Base-by-base conservation (phyloP, 2,113 vertebrate genomes). In the Psophia crepitans region DNA sequence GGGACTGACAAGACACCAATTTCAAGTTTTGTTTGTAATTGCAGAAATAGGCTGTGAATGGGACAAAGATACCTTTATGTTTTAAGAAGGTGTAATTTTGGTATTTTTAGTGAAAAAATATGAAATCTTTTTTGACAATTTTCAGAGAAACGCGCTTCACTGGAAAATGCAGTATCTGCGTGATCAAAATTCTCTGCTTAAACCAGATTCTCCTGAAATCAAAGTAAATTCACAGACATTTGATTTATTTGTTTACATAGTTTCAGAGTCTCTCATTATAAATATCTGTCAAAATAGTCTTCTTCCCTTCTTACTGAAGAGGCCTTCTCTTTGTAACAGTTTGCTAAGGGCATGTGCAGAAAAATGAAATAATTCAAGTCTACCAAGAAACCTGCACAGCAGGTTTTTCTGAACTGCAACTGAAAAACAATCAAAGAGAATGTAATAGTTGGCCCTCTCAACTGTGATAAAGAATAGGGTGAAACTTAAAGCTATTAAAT, bases 1-100 rank as follows among this genome's bases (percentile, higher is more conserved):
- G 12, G 27, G 14, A 49, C 28, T 69, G 43, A 64, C 63, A 80
- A 76, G 15, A 56, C 44, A 44, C 14, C 0, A 4, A 2, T 86
- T 92, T 92, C 13, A 64, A 92, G 24, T 84, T 96, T 69, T 86
- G n/a, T 90, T 89, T 86, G 75, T 60, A 90, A 80, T 74, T 77
- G 83, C 49, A 83, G 57, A 48, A 83, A 56, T 74, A 74, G 66
- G 24, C 63, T 80, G 23, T 92, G 57, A 83, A 79, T 30, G 35
- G 48, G 66, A 90, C 91, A 90, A 63, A 64, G 48, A 56, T 53
- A 27, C 14, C 27, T 88, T 76, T 77, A 6, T 61, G 2, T 80
- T 88, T 83, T 83, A 75, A 60, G 33, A 68, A 70, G 32, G 46
- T 0, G 0, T 68, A 1, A 65, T 39, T 81, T 70, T 56, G 60